Conservation (phyloP, 2,113 vertebrate species). For the Tauraco erythrolophus region DNA sequence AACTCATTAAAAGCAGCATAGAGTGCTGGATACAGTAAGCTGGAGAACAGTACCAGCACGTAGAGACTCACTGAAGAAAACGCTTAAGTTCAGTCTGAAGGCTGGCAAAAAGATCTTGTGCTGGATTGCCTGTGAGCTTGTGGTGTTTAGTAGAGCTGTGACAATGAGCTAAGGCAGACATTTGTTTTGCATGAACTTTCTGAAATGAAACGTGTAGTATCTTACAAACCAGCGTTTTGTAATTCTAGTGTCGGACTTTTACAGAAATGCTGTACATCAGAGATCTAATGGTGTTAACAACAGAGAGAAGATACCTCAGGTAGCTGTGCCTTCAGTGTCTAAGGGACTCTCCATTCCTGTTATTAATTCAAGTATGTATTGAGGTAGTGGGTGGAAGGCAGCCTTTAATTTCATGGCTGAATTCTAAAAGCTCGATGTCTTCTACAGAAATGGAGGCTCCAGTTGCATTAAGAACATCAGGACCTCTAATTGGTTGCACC, state of each 20-base stretch:
- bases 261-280: constrained; percentile 51
- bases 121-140: not conserved
- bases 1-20: not conserved
- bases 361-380: constrained; percentile 83
- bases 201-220: not conserved
- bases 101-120: not conserved
- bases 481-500: constrained; percentile 70
- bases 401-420: not conserved
- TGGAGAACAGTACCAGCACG: not conserved
- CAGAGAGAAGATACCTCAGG: constrained; percentile 66
- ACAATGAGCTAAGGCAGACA: not conserved
- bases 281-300: constrained; percentile 65
- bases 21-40: not conserved
- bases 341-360: constrained; percentile 82
- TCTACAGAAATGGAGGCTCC: constrained; percentile 67
- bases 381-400: not conserved
- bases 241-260: not conserved
- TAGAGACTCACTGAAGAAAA: not conserved
- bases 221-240: not conserved
- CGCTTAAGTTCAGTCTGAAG: not conserved
- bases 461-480: constrained; percentile 44
- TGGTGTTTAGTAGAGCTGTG: not conserved
- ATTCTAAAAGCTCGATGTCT: constrained; percentile 15
- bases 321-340: constrained; percentile 56
- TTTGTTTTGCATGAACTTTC: not conserved